Evolutionary conservation across 2,113 vertebrate genomes (phyloP).

Genomic region (Phycodurus eques): DNA sequence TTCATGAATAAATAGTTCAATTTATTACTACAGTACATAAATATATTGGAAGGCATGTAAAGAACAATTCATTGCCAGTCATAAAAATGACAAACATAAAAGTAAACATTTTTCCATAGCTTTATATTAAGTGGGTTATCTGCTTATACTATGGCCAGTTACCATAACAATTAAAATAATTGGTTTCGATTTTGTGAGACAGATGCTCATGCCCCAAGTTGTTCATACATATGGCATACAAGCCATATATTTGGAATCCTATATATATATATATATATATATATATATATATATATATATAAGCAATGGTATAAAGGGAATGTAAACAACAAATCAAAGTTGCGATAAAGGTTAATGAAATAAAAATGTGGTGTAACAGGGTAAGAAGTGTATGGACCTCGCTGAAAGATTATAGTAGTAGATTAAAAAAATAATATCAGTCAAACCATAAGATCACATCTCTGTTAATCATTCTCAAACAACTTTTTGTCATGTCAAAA

Average conservation of each 20-base stretch:
- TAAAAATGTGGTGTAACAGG: slow-evolving; percentile 18
- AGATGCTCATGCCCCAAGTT: not conserved
- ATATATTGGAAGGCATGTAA: slow-evolving; percentile 7
- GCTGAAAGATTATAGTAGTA: slow-evolving; percentile 9
- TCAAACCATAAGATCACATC: slow-evolving; percentile 32
- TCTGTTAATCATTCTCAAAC: slow-evolving; percentile 37
- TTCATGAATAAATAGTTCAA: slow-evolving; percentile 44
- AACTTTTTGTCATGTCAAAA: slow-evolving; percentile 25
- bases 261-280: slow-evolving; percentile 9
- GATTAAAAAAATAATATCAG: slow-evolving; percentile 32
- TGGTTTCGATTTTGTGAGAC: not conserved
- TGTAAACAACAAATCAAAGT: slow-evolving; percentile 29
- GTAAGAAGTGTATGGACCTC: slow-evolving; percentile 14
- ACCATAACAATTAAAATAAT: not conserved
- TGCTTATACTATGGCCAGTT: slow-evolving; percentile 11
- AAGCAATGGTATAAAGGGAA: slow-evolving; percentile 12
- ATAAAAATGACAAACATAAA: slow-evolving; percentile 6
- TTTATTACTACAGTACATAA: slow-evolving; percentile 37
- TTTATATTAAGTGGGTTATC: slow-evolving; percentile 9
- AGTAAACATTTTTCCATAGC: not conserved
- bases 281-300: slow-evolving; percentile 8
- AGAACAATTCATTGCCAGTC: slow-evolving; percentile 15
- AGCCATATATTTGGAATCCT: not conserved
- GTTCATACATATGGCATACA: slow-evolving; percentile 1
- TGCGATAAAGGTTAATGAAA: slow-evolving; percentile 7